Base-by-base conservation (phyloP, 2,113 vertebrate genomes). In the Myiozetetes cayanensis region DNA sequence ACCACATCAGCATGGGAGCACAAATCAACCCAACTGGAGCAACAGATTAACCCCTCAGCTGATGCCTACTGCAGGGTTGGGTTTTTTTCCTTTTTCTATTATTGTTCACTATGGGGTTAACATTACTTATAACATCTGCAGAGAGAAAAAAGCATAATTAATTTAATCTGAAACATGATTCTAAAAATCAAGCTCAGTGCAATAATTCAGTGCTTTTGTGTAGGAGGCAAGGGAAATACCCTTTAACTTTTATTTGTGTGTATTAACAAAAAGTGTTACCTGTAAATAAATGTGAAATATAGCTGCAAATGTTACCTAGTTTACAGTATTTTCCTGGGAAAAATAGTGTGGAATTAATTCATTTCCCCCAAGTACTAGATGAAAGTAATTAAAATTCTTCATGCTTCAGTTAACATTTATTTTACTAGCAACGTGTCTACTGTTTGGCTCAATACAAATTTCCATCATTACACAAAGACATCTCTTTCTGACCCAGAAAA, bases 311-410 rank as follows among this genome's bases (percentile, higher is more conserved):
- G 10, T 76, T 62, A 43, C 14, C 22, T 3, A 61, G 74, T 79
- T 93, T 68, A 84, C 39, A 85, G 50, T 33, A 33, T 78, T 83
- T 89, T 96, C 82, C 17, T 61, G 49, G 85, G 82, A 92, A 94
- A 90, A 93, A 87, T n/a, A 81, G 25, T 39, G 84, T 41, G 46
- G 80, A 88, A 89, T 87, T 73, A 80, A 65, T 91, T 73, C 1
- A 47, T 81, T 86, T 41, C 30, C 37, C n/a, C 52, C 35, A 71
- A 30, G 27, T 59, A 59, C 78, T 68, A 91, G 61, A 94, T 19
- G n/a, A 63, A 87, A 96, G 85, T 91, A 97, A 93, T 93, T 89
- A 80, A 94, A 91, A 52, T 80, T 70, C 59, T 83, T 92, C 74
- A 86, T 56, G 93, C 88, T 91, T 35, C 50, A 43, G 55, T 83